Evolutionary conservation across 2,888 invertebrate genomes (phyloP).

Genomic region (Nomada fucata): DNA sequence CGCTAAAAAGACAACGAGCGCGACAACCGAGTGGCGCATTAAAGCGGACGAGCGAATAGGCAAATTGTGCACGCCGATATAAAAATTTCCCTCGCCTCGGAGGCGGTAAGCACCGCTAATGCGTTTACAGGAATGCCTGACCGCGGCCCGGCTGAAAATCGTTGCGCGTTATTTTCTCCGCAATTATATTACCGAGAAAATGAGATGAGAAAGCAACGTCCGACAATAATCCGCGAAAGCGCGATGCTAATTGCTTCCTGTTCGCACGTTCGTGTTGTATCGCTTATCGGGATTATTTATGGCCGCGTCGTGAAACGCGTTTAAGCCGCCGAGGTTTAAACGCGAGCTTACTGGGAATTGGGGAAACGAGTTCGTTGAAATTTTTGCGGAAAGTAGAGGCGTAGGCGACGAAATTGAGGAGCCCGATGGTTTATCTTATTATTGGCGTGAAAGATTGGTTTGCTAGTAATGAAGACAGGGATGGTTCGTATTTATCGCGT

Average conservation of each 20-base stretch:
- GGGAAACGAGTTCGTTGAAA: no score
- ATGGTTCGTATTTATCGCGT: no score
- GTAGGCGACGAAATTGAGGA: no score
- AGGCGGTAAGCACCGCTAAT: conserved; percentile 52
- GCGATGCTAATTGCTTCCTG: conserved; percentile 71
- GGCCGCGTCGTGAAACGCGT: conserved; percentile 24
- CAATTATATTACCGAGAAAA: conserved; percentile 72
- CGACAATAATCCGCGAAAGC: conserved; percentile 71
- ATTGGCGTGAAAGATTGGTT: no score
- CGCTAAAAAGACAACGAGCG: conserved; percentile 12
- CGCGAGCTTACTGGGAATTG: no score
- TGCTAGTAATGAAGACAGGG: no score
- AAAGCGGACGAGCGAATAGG: conserved; percentile 45
- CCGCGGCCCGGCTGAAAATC: conserved; percentile 64
- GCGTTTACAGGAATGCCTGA: conserved; percentile 51
- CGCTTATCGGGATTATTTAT: conserved; percentile 61
- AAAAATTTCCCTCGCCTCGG: conserved; percentile 42
- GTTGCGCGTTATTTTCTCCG: conserved; percentile 71
- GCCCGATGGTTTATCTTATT: no score
- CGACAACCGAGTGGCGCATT: conserved; percentile 21
- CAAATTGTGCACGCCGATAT: conserved; percentile 55
- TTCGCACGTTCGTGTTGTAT: conserved; percentile 63
- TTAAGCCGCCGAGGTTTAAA: conserved; percentile 8
- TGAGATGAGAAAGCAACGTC: conserved; percentile 71
- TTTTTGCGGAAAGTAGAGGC: no score